A percentile compares a stretch with the other conserved stretches of the same genome.
Evolutionary conservation across 2,797 vertebrate genomes (phyloP).

Genomic region (Ispidina lecontei): DNA sequence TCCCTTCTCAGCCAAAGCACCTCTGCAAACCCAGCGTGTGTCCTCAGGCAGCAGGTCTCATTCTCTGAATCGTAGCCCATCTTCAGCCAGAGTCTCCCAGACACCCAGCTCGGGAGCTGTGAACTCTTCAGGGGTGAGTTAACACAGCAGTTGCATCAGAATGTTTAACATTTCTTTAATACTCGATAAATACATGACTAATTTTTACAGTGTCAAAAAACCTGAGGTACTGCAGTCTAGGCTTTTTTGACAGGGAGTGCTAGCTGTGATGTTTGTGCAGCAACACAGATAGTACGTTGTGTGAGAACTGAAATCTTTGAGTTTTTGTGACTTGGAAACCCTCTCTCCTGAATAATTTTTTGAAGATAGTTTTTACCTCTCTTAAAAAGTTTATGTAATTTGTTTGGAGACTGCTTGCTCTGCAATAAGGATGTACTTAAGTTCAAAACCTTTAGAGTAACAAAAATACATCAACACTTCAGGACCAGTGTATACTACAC

Average conservation of each 20-base stretch:
- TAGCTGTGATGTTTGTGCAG: not conserved
- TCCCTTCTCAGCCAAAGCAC: slow-evolving; percentile 77
- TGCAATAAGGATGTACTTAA: not conserved
- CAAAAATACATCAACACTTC: not conserved
- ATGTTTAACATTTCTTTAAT: not conserved
- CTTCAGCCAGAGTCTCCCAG: slow-evolving; percentile 82
- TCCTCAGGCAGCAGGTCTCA: slow-evolving; percentile 88
- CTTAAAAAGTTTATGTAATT: not conserved
- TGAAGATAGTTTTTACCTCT: not conserved
- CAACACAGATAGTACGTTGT: not conserved
- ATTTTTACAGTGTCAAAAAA: not conserved
- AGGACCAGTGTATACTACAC: not conserved
- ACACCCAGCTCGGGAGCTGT: slow-evolving; percentile 82
- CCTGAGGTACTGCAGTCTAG: not conserved
- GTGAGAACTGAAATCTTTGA: not conserved
- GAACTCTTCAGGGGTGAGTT: slow-evolving; percentile 87
- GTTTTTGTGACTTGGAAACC: not conserved
- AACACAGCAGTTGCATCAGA: not conserved
- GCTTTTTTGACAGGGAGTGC: not conserved
- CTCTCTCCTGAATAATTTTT: not conserved
- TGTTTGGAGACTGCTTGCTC: not conserved
- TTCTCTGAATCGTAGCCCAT: slow-evolving; percentile 90
- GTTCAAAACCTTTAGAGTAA: not conserved
- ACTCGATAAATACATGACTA: not conserved
- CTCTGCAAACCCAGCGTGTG: slow-evolving; percentile 71